Base-by-base conservation (phyloP, 1,140 invertebrate species). In the Rhyzopertha dominica region DNA sequence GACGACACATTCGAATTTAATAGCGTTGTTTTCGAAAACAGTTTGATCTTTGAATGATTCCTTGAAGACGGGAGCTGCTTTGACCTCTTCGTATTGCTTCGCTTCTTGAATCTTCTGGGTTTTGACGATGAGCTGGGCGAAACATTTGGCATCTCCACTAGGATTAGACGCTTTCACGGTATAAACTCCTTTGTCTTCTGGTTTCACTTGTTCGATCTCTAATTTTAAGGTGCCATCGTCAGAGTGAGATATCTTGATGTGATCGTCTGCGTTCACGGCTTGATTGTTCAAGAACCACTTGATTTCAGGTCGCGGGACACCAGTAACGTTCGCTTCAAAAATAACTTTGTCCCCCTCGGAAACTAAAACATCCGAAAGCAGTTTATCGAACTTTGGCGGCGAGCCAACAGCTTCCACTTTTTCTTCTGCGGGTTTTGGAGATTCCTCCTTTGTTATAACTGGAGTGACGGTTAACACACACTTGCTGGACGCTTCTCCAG, bases 131-230 rank as follows among this genome's bases (percentile, higher is more conserved):
- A 90, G 58, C 50, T 85, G 81, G 0, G 84, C 82, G 47, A 88
- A 86, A 54, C 85, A 85, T 59, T 87, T 87, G 1, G 82, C 84
- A 53, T 88, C 84, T n/a, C 87, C 87, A 14, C 74, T 69, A 13
- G 67, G 56, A 64, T 88, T 90, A 1, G 69, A 72, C 0, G 86
- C 86, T 59, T 84, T 83, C 0, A 81, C 81, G 0, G 82, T 83
- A 58, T 88, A 90, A 38, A 86, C 81, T 2, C 86, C 85, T 56
- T 81, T 80, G 56, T 89, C 81, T 34, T 80, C 73, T 1, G 74
- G 70, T 5, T 51, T 62, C 0, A 78, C 75, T 26, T 74, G 68
- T 17, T 64, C 69, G 18, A 87, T 79, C 24, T 70, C 73, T 1
- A 87, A 59, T 37, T 68, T 74, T 1, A 77, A 72, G 14, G 70